Conservation (phyloP, 2,113 vertebrate genomes). For the Sciurus niger region DNA sequence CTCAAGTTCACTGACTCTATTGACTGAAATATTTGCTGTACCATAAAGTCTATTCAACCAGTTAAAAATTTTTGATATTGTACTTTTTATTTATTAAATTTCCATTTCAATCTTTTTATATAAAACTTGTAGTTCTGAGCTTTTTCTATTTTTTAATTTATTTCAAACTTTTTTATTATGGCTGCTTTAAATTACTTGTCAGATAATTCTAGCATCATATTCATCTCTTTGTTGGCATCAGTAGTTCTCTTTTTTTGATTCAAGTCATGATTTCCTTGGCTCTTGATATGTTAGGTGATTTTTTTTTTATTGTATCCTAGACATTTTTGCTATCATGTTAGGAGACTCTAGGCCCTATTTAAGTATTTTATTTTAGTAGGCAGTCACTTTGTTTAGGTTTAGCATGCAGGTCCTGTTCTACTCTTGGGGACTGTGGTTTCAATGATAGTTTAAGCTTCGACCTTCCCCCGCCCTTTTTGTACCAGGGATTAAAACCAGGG, state of each 20-base stretch:
- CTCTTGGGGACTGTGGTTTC: constrained; percentile 13
- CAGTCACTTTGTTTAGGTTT: constrained; percentile 23
- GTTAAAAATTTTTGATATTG: not conserved
- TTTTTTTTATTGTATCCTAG: constrained; percentile 43
- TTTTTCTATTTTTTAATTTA: constrained; percentile 57
- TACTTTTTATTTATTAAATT: constrained; percentile 54
- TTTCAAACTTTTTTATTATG: constrained; percentile 32
- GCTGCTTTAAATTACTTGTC: constrained; percentile 47
- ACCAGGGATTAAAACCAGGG: too few relatives aligned
- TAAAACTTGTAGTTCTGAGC: constrained; percentile 16
- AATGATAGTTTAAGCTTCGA: not conserved
- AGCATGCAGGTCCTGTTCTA: not conserved
- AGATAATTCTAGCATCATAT: constrained; percentile 34
- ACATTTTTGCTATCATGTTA: constrained; percentile 40
- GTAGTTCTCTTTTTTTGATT: constrained; percentile 42
- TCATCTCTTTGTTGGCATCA: constrained; percentile 8
- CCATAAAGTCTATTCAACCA: not conserved
- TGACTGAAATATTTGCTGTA: constrained; percentile 14
- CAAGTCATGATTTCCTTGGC: constrained; percentile 48
- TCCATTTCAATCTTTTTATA: constrained; percentile 51
- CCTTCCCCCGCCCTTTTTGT: too few relatives aligned
- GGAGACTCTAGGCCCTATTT: not conserved
- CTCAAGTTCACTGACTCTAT: constrained; percentile 48
- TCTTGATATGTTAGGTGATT: constrained; percentile 30
- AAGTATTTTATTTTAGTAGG: constrained; percentile 59